Conservation (phyloP, 2,888 invertebrate species). For the Glyphotaelius pellucidus region DNA sequence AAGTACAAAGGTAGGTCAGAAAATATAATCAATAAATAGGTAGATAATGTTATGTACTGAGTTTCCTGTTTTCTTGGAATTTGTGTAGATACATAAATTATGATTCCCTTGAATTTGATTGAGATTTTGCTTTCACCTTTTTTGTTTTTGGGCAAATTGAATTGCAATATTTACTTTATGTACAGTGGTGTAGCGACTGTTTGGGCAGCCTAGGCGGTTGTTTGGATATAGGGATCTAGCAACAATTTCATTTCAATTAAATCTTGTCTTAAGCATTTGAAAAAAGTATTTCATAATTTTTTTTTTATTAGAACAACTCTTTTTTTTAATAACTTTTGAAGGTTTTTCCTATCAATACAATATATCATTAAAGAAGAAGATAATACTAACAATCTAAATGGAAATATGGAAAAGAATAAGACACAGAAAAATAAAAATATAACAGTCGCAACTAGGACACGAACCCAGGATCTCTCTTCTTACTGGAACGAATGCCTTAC, state of each 20-base stretch:
- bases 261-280: no score
- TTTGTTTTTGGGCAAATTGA: background rate
- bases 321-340: no score
- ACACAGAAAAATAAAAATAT: no score
- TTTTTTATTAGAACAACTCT: no score
- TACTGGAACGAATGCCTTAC: no score
- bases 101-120: background rate
- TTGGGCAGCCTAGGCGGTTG: background rate
- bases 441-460: no score
- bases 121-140: background rate
- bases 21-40: constrained; percentile 12
- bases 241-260: background rate
- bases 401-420: no score
- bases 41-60: background rate
- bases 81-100: background rate
- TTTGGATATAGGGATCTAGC: background rate
- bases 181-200: background rate
- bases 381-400: no score
- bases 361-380: no score
- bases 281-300: no score
- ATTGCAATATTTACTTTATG: background rate
- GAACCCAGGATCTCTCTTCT: no score
- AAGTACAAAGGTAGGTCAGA: constrained; percentile 20
- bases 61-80: background rate
- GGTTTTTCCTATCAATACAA: no score